phyloP scores from a whole-genome alignment of 2,113 vertebrate genomes.

The Vicugna pacos region DNA sequence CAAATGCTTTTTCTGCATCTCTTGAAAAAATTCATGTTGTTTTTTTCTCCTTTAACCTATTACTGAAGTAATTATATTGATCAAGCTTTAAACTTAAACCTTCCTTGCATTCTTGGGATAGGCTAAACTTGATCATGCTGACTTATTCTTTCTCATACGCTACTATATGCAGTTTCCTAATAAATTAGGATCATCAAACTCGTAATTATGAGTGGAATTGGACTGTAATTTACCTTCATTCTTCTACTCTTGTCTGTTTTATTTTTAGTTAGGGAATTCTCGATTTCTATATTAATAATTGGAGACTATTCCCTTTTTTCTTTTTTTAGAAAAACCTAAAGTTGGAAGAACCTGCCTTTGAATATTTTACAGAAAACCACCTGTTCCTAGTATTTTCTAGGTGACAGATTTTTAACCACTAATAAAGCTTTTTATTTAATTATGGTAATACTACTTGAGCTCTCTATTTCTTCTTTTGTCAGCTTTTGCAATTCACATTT shows the following conservation, averaged over 20 bases:
- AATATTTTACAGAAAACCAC: slow-evolving; percentile 31
- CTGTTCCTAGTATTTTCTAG: neutral
- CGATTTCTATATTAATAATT: slow-evolving; percentile 1
- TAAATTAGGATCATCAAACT: neutral
- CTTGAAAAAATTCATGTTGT: neutral
- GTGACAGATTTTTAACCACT: neutral
- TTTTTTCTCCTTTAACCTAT: slow-evolving; percentile 34
- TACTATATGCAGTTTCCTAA: neutral
- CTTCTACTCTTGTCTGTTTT: neutral
- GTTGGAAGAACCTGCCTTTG: neutral
- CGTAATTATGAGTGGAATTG: neutral
- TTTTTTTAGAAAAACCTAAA: neutral
- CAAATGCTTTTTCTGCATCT: neutral
- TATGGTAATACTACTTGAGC: neutral
- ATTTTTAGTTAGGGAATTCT: neutral
- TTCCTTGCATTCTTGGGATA: neutral
- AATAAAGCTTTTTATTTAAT: neutral
- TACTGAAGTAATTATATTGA: neutral
- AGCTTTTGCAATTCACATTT: neutral
- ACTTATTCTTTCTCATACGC: neutral
- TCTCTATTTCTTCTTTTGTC: slow-evolving; percentile 42
- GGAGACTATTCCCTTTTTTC: neutral
- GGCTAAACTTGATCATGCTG: neutral
- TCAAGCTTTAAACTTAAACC: neutral
- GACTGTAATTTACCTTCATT: neutral